Conservation (phyloP, 1,140 invertebrate genomes). For the Panagrolaimus sp. region DNA sequence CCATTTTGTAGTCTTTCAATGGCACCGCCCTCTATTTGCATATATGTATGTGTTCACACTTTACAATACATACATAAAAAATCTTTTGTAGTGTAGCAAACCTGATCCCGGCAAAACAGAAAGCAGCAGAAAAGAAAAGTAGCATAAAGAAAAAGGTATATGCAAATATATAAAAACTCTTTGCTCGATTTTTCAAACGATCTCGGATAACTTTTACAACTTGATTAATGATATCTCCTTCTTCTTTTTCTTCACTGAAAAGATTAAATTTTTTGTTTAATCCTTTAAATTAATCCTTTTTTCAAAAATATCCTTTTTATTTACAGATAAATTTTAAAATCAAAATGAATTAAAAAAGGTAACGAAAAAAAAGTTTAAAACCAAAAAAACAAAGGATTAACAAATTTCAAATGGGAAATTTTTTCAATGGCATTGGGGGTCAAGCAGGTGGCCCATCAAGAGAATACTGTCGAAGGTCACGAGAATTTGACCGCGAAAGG, state of each 20-base stretch:
- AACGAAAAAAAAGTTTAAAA: not conserved
- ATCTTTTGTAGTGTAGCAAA: too few relatives aligned
- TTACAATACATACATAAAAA: too few relatives aligned
- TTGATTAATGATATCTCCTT: too few relatives aligned
- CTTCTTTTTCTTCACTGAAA: not conserved
- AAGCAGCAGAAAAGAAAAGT: too few relatives aligned
- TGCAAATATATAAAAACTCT: too few relatives aligned
- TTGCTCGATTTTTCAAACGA: too few relatives aligned
- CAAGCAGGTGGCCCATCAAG: constrained; percentile 15
- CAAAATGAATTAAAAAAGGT: not conserved
- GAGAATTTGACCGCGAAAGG: constrained; percentile 46
- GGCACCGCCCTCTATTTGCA: too few relatives aligned
- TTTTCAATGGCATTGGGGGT: not conserved
- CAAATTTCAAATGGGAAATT: not conserved
- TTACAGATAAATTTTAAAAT: not conserved
- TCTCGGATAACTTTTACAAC: too few relatives aligned
- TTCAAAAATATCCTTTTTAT: not conserved
- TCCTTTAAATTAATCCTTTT: not conserved
- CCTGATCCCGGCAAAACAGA: too few relatives aligned
- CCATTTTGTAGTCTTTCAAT: too few relatives aligned
- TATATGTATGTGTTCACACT: too few relatives aligned
- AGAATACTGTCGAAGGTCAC: constrained; percentile 34
- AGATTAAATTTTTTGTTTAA: not conserved
- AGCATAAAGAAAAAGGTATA: too few relatives aligned
- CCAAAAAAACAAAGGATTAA: not conserved